These are phyloP conservation scores for Ceuthmochares aereus DNA, from an alignment of 2,113 vertebrate species.

Conservation along the genomic window DNA sequence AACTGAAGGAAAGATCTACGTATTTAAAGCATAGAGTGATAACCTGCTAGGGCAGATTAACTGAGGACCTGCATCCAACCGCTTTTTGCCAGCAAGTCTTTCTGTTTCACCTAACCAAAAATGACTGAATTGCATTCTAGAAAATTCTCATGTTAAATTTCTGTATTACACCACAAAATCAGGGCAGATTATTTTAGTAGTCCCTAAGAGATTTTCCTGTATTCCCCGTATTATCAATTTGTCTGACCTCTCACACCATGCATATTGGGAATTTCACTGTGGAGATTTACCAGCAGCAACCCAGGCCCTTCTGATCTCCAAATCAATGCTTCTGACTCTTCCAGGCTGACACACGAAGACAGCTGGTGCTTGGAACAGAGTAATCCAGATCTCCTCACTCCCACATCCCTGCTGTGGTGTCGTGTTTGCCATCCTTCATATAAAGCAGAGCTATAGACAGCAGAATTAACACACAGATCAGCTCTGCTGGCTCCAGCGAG, in stretches of 20 bases:
- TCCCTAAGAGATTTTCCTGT: background rate
- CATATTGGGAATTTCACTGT: background rate
- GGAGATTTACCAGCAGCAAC: background rate
- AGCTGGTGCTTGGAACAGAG: slow-evolving; percentile 49
- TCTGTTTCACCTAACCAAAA: background rate
- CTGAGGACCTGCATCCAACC: background rate
- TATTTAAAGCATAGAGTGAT: background rate
- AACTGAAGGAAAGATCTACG: background rate
- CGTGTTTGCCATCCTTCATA: background rate
- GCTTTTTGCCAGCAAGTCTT: background rate
- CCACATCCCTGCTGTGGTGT: slow-evolving; percentile 53
- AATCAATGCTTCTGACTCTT: background rate
- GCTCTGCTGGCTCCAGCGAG: background rate
- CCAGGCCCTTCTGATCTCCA: background rate
- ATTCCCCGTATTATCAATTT: background rate
- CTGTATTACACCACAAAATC: fast-evolving
- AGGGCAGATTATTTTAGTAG: background rate
- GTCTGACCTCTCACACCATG: fast-evolving
- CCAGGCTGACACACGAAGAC: slow-evolving; percentile 3
- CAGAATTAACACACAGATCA: background rate
- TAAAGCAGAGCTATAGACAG: background rate
- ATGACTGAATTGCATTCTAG: background rate
- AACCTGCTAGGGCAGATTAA: background rate
- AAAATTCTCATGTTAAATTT: background rate
- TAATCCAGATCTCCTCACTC: slow-evolving; percentile 54